A percentile compares a stretch with the other conserved stretches of the same genome.
Evolutionary conservation across 2,888 invertebrate genomes (phyloP).

Genomic region (Tuta absoluta): DNA sequence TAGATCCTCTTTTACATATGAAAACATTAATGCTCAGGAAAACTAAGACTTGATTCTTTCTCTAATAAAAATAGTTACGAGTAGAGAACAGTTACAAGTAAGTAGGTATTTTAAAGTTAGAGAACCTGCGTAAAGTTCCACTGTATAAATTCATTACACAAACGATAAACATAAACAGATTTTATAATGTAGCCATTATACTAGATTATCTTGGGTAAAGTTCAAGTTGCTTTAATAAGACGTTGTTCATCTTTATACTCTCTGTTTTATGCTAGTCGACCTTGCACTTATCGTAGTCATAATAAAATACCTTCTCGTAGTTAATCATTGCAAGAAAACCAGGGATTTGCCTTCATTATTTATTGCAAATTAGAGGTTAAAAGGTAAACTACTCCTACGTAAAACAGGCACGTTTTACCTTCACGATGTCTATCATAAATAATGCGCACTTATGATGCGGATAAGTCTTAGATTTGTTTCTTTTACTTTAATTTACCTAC

Average conservation of each 20-base stretch:
- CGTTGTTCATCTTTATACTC: constrained; percentile 7
- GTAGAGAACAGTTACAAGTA: no score
- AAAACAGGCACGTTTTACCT: no score
- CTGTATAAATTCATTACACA: not conserved
- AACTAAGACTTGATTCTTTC: no score
- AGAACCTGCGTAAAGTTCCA: not conserved
- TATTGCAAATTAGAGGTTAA: not conserved
- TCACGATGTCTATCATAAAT: no score
- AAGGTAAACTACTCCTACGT: not conserved
- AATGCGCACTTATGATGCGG: no score
- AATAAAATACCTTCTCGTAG: not conserved
- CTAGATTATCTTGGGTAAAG: constrained; percentile 8
- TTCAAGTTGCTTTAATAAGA: constrained; percentile 18
- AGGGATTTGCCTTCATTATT: not conserved
- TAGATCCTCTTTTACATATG: no score
- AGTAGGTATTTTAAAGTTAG: not conserved
- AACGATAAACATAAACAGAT: not conserved
- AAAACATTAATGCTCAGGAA: no score
- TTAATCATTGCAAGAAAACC: not conserved
- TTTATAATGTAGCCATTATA: constrained; percentile 1
- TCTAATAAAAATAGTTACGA: no score
- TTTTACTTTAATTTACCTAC: not conserved
- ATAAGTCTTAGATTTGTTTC: not conserved
- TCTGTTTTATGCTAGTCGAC: not conserved
- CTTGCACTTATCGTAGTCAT: constrained; percentile 18